Percentiles rank a stretch among this genome's conserved stretches.
phyloP scores from a whole-genome alignment of 2,797 vertebrate genomes.

The Sebastiscus albofasciatus region DNA sequence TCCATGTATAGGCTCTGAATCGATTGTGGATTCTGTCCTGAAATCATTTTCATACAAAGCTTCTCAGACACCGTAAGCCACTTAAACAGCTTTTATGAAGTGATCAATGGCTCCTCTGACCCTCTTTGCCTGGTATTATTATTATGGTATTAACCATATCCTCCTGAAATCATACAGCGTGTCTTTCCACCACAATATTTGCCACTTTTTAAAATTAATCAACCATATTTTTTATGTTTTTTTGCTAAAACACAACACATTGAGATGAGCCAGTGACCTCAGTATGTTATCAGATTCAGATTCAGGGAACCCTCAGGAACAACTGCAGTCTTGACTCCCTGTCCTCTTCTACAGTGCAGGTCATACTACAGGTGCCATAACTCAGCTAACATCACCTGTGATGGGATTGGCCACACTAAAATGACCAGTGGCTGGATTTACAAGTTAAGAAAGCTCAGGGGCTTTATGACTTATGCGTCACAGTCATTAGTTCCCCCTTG shows the following conservation, averaged over 20 bases:
- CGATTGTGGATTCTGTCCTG: background rate
- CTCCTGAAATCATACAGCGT: background rate
- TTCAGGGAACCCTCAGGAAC: background rate
- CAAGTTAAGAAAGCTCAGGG: constrained; percentile 85
- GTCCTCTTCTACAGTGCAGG: background rate
- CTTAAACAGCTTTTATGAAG: constrained; percentile 40
- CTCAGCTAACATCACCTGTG: constrained; percentile 51
- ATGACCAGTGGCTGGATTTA: constrained; percentile 84
- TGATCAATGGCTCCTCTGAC: background rate
- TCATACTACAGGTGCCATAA: constrained; percentile 54
- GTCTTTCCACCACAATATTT: background rate
- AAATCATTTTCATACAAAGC: constrained; percentile 20
- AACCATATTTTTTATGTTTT: background rate
- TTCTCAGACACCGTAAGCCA: constrained; percentile 34
- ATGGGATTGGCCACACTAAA: constrained; percentile 77
- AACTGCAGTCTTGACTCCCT: background rate
- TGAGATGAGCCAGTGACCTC: background rate
- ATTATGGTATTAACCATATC: constrained; percentile 40
- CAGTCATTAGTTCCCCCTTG: constrained; percentile 83
- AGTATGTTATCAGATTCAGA: background rate
- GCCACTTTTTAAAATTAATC: background rate
- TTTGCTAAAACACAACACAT: background rate
- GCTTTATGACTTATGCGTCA: constrained; percentile 88
- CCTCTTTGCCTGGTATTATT: constrained; percentile 12
- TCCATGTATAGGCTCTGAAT: background rate